phyloP scores from a whole-genome alignment of 2,797 vertebrate species.

The Sebastes variabilis region DNA sequence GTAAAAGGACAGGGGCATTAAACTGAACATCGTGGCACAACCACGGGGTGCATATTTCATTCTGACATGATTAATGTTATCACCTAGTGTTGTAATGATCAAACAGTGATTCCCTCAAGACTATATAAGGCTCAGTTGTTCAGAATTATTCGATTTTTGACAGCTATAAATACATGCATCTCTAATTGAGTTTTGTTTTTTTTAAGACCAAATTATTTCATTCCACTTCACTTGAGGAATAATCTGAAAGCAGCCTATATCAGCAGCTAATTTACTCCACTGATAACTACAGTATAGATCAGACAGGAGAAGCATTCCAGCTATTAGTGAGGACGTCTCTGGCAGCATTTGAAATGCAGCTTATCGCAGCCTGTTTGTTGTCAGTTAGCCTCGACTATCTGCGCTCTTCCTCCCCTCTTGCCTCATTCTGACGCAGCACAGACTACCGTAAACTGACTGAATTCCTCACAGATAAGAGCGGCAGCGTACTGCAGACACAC shows the following conservation, averaged over 20 bases:
- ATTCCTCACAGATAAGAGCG: constrained; percentile 64
- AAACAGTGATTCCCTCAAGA: background rate
- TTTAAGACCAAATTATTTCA: background rate
- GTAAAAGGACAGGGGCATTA: background rate
- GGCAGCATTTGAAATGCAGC: constrained; percentile 39
- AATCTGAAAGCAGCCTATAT: constrained; percentile 30
- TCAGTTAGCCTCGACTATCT: constrained; percentile 63
- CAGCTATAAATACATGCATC: background rate
- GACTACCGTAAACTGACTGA: constrained; percentile 69
- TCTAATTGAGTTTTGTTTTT: background rate
- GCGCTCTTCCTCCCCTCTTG: constrained; percentile 57
- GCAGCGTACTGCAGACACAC: background rate
- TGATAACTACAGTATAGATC: constrained; percentile 49
- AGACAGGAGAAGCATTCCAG: constrained; percentile 45
- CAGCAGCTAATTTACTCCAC: constrained; percentile 40
- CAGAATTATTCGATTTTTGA: background rate
- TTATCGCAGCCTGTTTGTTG: constrained; percentile 69
- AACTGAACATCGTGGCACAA: background rate
- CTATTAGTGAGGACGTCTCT: constrained; percentile 28
- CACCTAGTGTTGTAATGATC: background rate
- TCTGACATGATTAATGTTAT: background rate
- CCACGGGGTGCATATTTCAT: background rate
- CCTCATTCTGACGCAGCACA: constrained; percentile 65
- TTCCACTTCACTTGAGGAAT: background rate
- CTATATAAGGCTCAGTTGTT: background rate